Evolutionary conservation across 2,113 vertebrate genomes (phyloP).

Genomic region (Paramisgurnus dabryanus): DNA sequence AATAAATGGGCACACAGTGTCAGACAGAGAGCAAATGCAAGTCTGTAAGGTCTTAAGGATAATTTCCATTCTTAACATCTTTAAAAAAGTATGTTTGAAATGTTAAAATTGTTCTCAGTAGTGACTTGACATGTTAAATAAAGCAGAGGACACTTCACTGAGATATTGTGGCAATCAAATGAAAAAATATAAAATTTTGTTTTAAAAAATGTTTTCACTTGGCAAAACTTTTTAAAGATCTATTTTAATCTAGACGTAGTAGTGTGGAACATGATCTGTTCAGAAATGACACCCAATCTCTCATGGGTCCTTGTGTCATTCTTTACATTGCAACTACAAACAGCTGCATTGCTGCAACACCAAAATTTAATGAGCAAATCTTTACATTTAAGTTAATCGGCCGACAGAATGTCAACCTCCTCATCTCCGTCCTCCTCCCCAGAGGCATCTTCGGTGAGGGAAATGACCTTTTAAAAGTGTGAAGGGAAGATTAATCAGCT

Average conservation of each 20-base stretch:
- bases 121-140: background rate
- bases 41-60: background rate
- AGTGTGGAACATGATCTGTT: too few relatives aligned
- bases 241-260: too few relatives aligned
- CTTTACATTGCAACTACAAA: background rate
- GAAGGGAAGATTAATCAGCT: conserved; percentile 40
- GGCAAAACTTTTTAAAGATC: too few relatives aligned
- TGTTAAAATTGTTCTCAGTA: background rate
- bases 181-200: too few relatives aligned
- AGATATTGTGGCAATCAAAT: too few relatives aligned
- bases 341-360: background rate
- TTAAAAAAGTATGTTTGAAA: conserved; percentile 18
- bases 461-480: conserved; percentile 51
- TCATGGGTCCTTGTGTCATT: background rate
- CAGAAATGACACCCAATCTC: too few relatives aligned
- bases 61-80: background rate
- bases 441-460: background rate
- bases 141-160: background rate
- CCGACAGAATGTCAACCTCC: conserved; percentile 30
- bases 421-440: conserved; percentile 1
- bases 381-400: conserved; percentile 22
- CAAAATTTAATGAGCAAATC: conserved; percentile 1
- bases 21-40: conserved; percentile 11
- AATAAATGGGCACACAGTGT: conserved; percentile 12
- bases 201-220: too few relatives aligned